A percentile compares a stretch with the other conserved stretches of the same genome.
These are phyloP conservation scores for Drosophila melanogaster DNA, from an alignment of 1,140 invertebrate species.

Conservation along the genomic window Release_6_plus_ISO1_MT NT_033777.3:15681501-15682000, in stretches of 20 bases:
- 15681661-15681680: conserved; percentile 34
- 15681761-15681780: conserved; percentile 34
- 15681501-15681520: conserved; percentile 3
- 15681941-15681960: conserved; percentile 79
- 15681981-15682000: conserved; percentile 53
- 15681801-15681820: conserved; percentile 76
- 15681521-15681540: background rate
- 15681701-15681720: conserved; percentile 64
- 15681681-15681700: background rate
- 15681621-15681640: conserved; percentile 52
- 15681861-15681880: conserved; percentile 25
- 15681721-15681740: conserved; percentile 84
- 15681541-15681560: background rate
- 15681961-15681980: conserved; percentile 66
- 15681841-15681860: conserved; percentile 55
- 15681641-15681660: conserved; percentile 69
- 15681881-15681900: background rate
- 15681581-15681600: conserved; percentile 44
- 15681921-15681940: conserved; percentile 71
- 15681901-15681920: conserved; percentile 53
- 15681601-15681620: conserved; percentile 1
- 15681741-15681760: conserved; percentile 53
- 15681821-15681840: conserved; percentile 22
- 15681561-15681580: conserved; percentile 18
- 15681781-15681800: conserved; percentile 68